Conservation (phyloP, 2,113 vertebrate genomes). For the Mola mola region DNA sequence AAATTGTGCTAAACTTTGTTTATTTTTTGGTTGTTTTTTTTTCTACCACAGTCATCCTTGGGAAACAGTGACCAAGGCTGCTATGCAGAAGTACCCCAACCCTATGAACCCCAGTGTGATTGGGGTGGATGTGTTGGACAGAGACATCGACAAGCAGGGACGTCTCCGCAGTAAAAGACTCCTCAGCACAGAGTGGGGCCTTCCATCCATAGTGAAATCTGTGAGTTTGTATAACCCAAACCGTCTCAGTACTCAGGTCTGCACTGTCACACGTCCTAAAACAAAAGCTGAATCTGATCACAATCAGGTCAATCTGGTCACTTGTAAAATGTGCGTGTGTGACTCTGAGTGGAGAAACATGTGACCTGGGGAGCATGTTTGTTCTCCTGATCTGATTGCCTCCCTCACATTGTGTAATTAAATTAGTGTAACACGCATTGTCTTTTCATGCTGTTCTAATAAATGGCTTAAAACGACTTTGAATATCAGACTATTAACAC, state of each 20-base stretch:
- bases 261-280: background rate
- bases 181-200: constrained; percentile 97
- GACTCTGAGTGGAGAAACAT: constrained; percentile 8
- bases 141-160: constrained; percentile 86
- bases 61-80: constrained; percentile 95
- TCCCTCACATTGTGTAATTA: background rate
- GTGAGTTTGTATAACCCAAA: constrained; percentile 74
- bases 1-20: no score
- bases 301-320: background rate
- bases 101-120: constrained; percentile 97
- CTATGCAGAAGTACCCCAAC: constrained; percentile 98
- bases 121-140: constrained; percentile 93
- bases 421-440: background rate
- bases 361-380: background rate
- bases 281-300: background rate
- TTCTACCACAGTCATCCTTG: constrained; percentile 89
- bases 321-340: background rate
- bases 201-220: constrained; percentile 94
- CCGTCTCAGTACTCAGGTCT: no score
- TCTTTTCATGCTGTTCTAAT: background rate
- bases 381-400: background rate
- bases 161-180: constrained; percentile 92
- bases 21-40: background rate
- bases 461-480: background rate
- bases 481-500: background rate